These are phyloP conservation scores for Anthopleura xanthogrammica DNA, from an alignment of 92 coral and sea anemone species.

Conservation along the genomic window DNA sequence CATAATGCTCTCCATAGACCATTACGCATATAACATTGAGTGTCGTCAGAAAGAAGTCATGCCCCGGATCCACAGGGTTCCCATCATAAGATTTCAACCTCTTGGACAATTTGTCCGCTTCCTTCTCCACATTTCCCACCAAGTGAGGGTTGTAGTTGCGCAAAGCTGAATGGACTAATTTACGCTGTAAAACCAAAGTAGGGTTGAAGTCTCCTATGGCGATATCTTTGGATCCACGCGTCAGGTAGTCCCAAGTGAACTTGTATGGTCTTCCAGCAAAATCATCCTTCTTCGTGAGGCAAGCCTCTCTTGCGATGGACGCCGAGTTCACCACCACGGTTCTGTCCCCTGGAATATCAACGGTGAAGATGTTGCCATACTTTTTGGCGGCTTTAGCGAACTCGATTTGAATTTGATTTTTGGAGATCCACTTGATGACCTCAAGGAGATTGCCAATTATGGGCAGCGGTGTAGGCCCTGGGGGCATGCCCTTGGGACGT, in stretches of 20 bases:
- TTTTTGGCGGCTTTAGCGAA: slow-evolving; percentile 39
- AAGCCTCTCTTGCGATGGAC: slow-evolving; percentile 51
- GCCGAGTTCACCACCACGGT: slow-evolving; percentile 53
- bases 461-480: slow-evolving; percentile 58
- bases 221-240: slow-evolving; percentile 50
- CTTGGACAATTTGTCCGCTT: slow-evolving; percentile 42
- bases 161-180: slow-evolving; percentile 72
- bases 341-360: slow-evolving; percentile 43
- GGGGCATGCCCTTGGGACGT: slow-evolving; percentile 45
- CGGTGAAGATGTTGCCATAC: slow-evolving; percentile 51
- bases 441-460: slow-evolving; percentile 37
- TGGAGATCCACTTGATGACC: slow-evolving; percentile 14
- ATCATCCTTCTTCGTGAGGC: slow-evolving; percentile 49
- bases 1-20: slow-evolving; percentile 73
- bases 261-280: slow-evolving; percentile 49
- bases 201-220: slow-evolving; percentile 51
- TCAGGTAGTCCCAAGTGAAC: slow-evolving; percentile 37
- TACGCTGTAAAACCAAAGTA: slow-evolving; percentile 43
- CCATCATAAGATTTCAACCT: slow-evolving; percentile 50
- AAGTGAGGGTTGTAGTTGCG: slow-evolving; percentile 55
- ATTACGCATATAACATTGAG: slow-evolving; percentile 75
- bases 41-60: slow-evolving; percentile 50
- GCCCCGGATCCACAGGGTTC: slow-evolving; percentile 53
- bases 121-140: slow-evolving; percentile 40
- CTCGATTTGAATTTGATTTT: slow-evolving; percentile 24